Base-by-base conservation (phyloP, 2,797 vertebrate species). In the Chromobotia macracanthus region DNA sequence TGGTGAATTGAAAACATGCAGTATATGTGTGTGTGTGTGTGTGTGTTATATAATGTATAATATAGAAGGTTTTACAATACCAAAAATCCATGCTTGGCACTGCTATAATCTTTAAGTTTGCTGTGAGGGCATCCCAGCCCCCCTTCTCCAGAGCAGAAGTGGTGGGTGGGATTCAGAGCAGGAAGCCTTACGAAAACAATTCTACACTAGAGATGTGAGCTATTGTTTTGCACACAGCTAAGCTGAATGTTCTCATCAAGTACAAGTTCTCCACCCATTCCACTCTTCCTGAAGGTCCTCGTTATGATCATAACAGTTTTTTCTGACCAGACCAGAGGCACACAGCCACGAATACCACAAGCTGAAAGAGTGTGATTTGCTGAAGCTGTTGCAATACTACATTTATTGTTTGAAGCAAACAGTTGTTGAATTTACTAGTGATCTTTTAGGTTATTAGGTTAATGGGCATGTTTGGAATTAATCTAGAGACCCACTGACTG, bases 161-260 rank as follows among this genome's bases (percentile, higher is more conserved):
- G 18, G 82, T 85, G 82, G 78, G 83, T 81, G 82, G 82, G 80
- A 79, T 85, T 74, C 60, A 66, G 41, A 63, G 74, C 80, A 85
- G 85, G 85, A 85, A 87, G 82, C 19, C 65, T 77, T 77, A 60
- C 16, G 66, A 82, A 84, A 83, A 83, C 35, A 53, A 21, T 44
- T 50, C 58, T 19, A 55, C 50, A 58, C 77, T 75, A 28, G 74
- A 79, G 72, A 79, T 84, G 23, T 79, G 64, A 80, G 65, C 68
- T 71, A 84, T 84, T 86, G 87, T 88, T 86, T 75, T 69, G 41
- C 25, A 60, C 13, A 55, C 50, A 15, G 64, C 77, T 60, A 69
- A 58, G 66, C 65, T 64, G 67, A 25, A 80, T 66, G 66, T 84
- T 82, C 80, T 82, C 74, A 71, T 72, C 77, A 77, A 69, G 65